Conservation (phyloP, 2,113 vertebrate genomes). For the Dicrurus megarhynchus region DNA sequence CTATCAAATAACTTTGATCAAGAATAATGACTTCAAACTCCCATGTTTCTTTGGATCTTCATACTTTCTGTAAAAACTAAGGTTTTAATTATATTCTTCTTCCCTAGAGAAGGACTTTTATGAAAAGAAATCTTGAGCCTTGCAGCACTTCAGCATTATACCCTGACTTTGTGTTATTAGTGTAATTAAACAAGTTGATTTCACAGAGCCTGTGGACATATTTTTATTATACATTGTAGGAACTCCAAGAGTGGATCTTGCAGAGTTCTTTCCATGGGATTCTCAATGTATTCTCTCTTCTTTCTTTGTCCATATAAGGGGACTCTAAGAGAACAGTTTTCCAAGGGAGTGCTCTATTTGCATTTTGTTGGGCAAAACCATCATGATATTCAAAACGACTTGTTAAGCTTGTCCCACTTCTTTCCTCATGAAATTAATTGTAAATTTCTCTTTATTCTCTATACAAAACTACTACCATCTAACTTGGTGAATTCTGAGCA, state of each 20-base stretch:
- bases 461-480: neutral
- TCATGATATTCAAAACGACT: neutral
- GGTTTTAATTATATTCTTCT: conserved; percentile 24
- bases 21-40: neutral
- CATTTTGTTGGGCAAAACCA: neutral
- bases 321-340: neutral
- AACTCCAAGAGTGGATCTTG: neutral
- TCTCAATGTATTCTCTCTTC: neutral
- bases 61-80: neutral
- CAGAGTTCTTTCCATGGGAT: neutral
- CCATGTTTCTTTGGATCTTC: neutral
- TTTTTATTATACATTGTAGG: neutral
- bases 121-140: conserved; percentile 29
- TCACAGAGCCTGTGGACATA: neutral
- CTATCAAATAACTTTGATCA: neutral
- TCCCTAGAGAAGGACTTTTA: conserved; percentile 14
- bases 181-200: conserved; percentile 45
- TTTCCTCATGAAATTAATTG: neutral
- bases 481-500: neutral
- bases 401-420: neutral
- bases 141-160: neutral
- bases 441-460: neutral
- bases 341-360: neutral
- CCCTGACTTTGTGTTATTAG: neutral
- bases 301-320: neutral